Evolutionary conservation across 2,797 vertebrate genomes (phyloP).

Genomic region (Oceanodroma leucorhoa): DNA sequence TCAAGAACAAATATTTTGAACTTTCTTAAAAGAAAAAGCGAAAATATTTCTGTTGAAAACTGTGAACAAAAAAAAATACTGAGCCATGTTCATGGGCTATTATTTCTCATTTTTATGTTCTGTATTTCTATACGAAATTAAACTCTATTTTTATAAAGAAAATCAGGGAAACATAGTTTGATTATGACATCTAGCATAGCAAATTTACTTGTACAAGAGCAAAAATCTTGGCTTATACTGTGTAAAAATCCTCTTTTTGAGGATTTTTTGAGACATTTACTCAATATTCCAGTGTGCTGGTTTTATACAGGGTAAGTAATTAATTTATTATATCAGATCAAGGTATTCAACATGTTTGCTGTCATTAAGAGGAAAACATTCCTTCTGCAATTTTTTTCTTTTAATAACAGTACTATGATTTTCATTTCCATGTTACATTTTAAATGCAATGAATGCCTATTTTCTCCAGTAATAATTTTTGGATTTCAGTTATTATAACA

Average conservation of each 20-base stretch:
- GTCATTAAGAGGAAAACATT: neutral
- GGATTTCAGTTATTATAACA: neutral
- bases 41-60: neutral
- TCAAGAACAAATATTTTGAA: neutral
- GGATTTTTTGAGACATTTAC: neutral
- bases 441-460: neutral
- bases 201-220: neutral
- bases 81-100: neutral
- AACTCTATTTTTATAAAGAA: neutral
- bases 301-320: neutral
- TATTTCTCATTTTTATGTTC: neutral
- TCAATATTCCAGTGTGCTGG: fast-evolving
- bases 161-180: neutral
- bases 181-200: neutral
- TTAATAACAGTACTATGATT: neutral
- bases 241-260: neutral
- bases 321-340: neutral
- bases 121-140: neutral
- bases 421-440: neutral
- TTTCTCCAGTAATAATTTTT: neutral
- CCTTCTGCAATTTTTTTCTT: neutral
- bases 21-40: neutral
- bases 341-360: neutral
- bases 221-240: neutral
- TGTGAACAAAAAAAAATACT: neutral